Base-by-base conservation (phyloP, 2,888 invertebrate genomes). In the Lissonota sp. region DNA sequence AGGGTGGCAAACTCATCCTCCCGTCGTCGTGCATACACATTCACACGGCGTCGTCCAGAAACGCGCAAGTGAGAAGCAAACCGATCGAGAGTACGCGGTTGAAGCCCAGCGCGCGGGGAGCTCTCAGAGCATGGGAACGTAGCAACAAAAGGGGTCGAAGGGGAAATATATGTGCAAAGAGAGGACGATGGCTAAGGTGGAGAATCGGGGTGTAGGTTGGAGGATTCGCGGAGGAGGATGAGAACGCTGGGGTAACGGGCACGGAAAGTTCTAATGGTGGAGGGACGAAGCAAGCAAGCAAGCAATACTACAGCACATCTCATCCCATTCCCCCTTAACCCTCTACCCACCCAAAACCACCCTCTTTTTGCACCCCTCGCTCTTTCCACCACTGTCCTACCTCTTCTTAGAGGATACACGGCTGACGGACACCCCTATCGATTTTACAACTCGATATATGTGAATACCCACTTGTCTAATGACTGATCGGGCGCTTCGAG, bases 381-480 rank as follows among this genome's bases (percentile, higher is more conserved):
- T 14, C 60, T 77, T 26, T 26, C 26, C 26, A 26, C 26, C 26
- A 26, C 26, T 26, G 26, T 26, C 26, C 26, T 26, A 26, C 26
- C 83, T 74, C 88, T 91, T 91, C 91, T 91, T 92, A 90, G 88
- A 91, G 91, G 91, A 92, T 92, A 91, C 91, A 89, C 89, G 89
- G 88, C 90, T 89, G 91, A 91, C 91, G 92, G 91, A 92, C 92
- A 92, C 91, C 91, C 92, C 92, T 92, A 92, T 92, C 92, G 92
- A 92, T 92, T 92, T 92, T 92, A 92, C 92, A 92, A 92, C 91
- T 91, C 91, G 91, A 92, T 92, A 92, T 92, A 91, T 91, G 90
- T 89, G 91, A 91, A 91, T 91, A 91, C 91, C 91, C 91, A 92
- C 91, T 92, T 92, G 92, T 91, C 92, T 92, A 92, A 92, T 92